A percentile compares a stretch with the other conserved stretches of the same genome.
phyloP scores from a whole-genome alignment of 2,113 vertebrate species.

The Rhadina sibilatrix region DNA sequence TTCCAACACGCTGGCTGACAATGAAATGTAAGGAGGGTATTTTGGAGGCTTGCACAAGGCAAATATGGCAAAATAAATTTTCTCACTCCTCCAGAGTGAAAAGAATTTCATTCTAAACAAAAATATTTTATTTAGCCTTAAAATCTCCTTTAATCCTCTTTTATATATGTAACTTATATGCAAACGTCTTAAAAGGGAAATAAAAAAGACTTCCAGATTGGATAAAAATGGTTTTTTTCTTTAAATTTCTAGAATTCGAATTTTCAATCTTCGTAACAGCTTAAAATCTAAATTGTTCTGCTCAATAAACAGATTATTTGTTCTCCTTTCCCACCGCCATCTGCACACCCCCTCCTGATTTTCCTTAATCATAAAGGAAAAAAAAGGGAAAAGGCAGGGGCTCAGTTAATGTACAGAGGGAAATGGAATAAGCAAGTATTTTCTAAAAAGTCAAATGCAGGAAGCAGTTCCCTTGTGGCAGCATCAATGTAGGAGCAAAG shows the following conservation, averaged over 20 bases:
- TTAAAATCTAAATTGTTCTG: not conserved
- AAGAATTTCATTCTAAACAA: not conserved
- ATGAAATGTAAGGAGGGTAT: not conserved
- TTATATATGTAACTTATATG: not conserved
- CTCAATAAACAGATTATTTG: not conserved
- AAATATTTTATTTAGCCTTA: not conserved
- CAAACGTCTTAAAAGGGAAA: not conserved
- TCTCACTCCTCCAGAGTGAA: not conserved
- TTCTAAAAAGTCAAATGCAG: not conserved
- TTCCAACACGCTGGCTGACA: not conserved
- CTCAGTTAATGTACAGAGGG: rapidly evolving
- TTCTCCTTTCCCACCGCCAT: not conserved
- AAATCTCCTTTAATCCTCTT: not conserved
- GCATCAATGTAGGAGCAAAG: not conserved
- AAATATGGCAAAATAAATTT: not conserved
- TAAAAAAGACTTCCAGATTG: not conserved
- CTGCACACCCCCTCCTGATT: not conserved
- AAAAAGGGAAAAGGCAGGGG: not conserved
- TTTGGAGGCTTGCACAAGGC: not conserved
- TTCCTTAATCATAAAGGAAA: not conserved
- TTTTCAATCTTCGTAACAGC: not conserved
- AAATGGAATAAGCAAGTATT: not conserved
- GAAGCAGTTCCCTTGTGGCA: not conserved
- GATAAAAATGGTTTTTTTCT: not conserved
- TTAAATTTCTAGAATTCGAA: not conserved